Evolutionary conservation across 2,888 invertebrate genomes (phyloP), one percentile per base, ranked within the genome.

Genomic region (Ptilodon capucinus): DNA sequence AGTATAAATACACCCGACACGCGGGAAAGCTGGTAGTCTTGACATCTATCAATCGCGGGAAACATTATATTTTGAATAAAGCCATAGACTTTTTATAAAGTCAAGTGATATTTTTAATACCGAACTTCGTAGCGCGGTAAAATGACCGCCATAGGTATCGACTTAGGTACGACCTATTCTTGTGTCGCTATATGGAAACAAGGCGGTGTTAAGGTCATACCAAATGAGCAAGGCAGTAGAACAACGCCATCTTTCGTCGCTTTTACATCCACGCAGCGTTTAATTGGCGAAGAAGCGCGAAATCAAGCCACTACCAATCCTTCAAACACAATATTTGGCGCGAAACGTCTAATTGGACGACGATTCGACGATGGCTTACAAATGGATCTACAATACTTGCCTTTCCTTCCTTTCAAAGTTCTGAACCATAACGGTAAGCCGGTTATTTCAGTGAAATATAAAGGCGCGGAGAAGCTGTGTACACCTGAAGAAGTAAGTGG

Each of bases 61-160:
- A 38, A 19, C n/a, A 30, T 6, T 6, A 21, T 21, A 7, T 21
- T 21, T 21, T 7, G 21, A 21, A 21, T 21, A 21, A 1, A 21
- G n/a, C n/a, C n/a, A n/a, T n/a, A n/a, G n/a, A 21, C 21, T 4
- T 21, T 21, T 21, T 21, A 21, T 6, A 21, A 2, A 21, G 21
- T 21, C 5, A 21, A 30, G 30, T 30, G 30, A 30, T 9, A 9
- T 11, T 30, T 30, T n/a, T 4, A 13, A 30, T 2, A 2, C 8
- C 9, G 30, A 21, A 21, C 21, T 6, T 30, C 40, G 32, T 23
- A 18, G 40, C 44, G 18, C 39, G 6, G 9, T 14, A 69, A 56
- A 54, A 87, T 87, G 87, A 81, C 74, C 42, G 81, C 79, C 6
- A 68, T 88, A 1, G 87, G 86, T 0, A 86, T 88, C 7, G 86